Evolutionary conservation across 1,140 invertebrate species (phyloP).

Genomic region (Eupristina koningsbergeri): DNA sequence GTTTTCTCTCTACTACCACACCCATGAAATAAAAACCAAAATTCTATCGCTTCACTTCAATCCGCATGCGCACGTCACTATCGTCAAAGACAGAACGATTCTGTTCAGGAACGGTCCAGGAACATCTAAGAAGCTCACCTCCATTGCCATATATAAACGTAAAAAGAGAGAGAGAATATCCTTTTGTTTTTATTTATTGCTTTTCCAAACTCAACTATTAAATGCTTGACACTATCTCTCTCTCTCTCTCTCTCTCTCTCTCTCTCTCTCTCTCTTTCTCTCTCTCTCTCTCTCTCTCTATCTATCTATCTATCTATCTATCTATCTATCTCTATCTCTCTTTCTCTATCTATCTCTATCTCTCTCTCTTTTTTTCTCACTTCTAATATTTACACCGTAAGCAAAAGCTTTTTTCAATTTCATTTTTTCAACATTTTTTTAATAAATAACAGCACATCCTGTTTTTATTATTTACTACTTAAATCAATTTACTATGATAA

Average conservation of each 20-base stretch:
- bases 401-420: no score
- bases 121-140: no score
- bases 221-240: not conserved
- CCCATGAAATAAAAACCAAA: constrained; percentile 71
- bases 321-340: no score
- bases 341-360: no score
- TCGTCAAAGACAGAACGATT: not conserved
- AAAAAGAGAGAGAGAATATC: not conserved
- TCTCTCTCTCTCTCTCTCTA: no score
- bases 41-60: constrained; percentile 50
- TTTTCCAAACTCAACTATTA: not conserved
- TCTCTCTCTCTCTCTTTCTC: constrained; percentile 5
- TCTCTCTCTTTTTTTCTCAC: not conserved
- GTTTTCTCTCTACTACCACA: constrained; percentile 58
- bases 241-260: no score
- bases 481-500: no score
- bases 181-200: not conserved
- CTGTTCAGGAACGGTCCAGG: not conserved
- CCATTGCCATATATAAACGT: not conserved
- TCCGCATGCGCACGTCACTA: constrained; percentile 48
- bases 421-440: no score
- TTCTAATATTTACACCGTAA: no score
- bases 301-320: no score
- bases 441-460: no score
- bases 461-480: no score